phyloP scores from a whole-genome alignment of 53 echinoderm and acorn worm species.

The Pentamera pediparva region DNA sequence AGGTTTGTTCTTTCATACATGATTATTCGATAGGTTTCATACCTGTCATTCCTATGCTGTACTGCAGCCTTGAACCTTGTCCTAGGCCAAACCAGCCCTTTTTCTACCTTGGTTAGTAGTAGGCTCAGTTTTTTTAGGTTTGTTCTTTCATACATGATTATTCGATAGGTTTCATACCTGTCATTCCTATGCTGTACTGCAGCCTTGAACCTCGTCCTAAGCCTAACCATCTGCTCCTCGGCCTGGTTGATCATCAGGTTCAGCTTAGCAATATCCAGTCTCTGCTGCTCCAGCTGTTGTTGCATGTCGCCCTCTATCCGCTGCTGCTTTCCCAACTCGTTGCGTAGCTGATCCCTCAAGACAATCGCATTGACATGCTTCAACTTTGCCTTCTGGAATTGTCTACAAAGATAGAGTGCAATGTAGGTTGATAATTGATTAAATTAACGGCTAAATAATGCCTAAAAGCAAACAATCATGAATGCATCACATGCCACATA shows the following conservation, averaged over 20 bases:
- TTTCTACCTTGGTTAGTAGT: conserved; percentile 97
- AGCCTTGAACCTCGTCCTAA: conserved; percentile 86
- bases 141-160: background rate
- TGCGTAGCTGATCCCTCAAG: conserved; percentile 94
- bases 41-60: conserved; percentile 98
- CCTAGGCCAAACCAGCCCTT: conserved; percentile 91
- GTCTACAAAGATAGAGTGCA: conserved; percentile 34
- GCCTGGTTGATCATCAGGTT: conserved; percentile 99
- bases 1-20: background rate
- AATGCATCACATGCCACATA: no score
- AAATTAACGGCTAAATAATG: no score
- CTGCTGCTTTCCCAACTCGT: conserved; percentile 98
- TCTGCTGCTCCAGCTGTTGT: conserved; percentile 94
- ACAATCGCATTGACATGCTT: conserved; percentile 98
- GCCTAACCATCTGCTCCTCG: conserved; percentile 96
- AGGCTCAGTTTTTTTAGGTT: conserved; percentile 68
- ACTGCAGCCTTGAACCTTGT: conserved; percentile 94
- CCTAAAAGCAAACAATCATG: no score
- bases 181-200: conserved; percentile 99
- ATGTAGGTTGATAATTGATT: background rate
- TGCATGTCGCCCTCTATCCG: conserved; percentile 90
- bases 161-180: conserved; percentile 48
- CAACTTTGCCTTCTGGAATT: conserved; percentile 85
- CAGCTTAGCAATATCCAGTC: conserved; percentile 97
- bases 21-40: background rate